Conservation (phyloP, 2,888 invertebrate species). For the Luperina nickerlii region DNA sequence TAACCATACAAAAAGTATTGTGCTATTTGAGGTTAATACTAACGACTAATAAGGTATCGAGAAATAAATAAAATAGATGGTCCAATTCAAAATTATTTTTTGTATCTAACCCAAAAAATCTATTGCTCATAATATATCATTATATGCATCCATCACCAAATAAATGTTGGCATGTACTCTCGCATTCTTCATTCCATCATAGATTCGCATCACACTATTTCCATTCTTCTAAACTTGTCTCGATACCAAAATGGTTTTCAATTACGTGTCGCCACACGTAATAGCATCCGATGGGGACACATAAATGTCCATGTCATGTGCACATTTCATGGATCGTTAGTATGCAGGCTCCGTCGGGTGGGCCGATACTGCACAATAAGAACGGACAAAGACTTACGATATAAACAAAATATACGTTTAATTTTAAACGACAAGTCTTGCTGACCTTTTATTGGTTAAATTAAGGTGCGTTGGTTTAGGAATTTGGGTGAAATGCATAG, state of each 20-base stretch:
- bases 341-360: conserved; percentile 70
- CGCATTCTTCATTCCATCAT: neutral
- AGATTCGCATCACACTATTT: neutral
- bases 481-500: conserved; percentile 27
- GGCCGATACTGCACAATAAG: conserved; percentile 66
- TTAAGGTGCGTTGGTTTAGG: conserved; percentile 45
- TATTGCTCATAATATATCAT: too few relatives aligned
- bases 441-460: conserved; percentile 38
- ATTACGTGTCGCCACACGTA: conserved; percentile 63
- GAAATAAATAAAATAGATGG: too few relatives aligned
- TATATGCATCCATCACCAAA: neutral
- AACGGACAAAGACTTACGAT: conserved; percentile 63
- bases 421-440: conserved; percentile 43
- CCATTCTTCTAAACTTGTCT: conserved; percentile 14
- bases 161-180: neutral
- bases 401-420: conserved; percentile 41
- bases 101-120: neutral
- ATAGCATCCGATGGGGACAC: conserved; percentile 67
- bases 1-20: neutral
- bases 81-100: neutral
- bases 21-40: too few relatives aligned
- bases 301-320: conserved; percentile 71
- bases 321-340: conserved; percentile 75
- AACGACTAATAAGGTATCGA: too few relatives aligned
- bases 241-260: conserved; percentile 31